Conservation (phyloP, 2,888 invertebrate genomes). For the Caenorhabditis wallacei region DNA sequence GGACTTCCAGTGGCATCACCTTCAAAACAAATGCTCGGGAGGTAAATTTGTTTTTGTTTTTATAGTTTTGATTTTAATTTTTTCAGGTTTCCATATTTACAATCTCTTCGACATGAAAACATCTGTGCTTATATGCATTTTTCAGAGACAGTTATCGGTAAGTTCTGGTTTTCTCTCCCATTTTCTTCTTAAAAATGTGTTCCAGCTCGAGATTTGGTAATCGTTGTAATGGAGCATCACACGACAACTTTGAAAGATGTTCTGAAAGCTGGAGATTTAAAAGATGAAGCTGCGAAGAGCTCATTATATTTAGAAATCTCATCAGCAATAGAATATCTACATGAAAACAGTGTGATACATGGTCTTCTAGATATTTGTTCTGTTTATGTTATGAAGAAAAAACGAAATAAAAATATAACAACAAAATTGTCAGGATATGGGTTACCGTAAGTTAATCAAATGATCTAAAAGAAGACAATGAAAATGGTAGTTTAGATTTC, state of each 20-base stretch:
- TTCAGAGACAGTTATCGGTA: constrained; percentile 39
- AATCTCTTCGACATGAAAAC: constrained; percentile 85
- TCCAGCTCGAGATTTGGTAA: constrained; percentile 75
- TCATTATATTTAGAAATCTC: constrained; percentile 87
- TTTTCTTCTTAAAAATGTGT: no score
- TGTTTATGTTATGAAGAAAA: constrained; percentile 1
- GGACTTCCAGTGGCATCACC: constrained; percentile 97
- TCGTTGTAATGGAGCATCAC: constrained; percentile 82
- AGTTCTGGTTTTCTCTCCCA: no score
- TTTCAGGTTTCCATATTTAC: constrained; percentile 64
- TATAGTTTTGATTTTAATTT: neutral
- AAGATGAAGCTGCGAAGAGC: constrained; percentile 84
- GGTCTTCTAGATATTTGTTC: constrained; percentile 45
- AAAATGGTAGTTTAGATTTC: constrained; percentile 25
- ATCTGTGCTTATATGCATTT: constrained; percentile 84
- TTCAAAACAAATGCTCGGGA: constrained; percentile 90
- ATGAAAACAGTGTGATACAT: constrained; percentile 51
- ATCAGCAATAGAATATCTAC: constrained; percentile 61
- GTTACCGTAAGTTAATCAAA: constrained; percentile 44
- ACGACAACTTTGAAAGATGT: constrained; percentile 87
- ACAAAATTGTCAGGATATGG: constrained; percentile 39
- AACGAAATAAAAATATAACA: neutral
- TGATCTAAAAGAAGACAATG: no score
- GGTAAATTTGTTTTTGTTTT: constrained; percentile 2
- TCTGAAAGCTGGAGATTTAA: constrained; percentile 17